Conservation (phyloP, 2,797 vertebrate species). For the Sitta carolinensis region DNA sequence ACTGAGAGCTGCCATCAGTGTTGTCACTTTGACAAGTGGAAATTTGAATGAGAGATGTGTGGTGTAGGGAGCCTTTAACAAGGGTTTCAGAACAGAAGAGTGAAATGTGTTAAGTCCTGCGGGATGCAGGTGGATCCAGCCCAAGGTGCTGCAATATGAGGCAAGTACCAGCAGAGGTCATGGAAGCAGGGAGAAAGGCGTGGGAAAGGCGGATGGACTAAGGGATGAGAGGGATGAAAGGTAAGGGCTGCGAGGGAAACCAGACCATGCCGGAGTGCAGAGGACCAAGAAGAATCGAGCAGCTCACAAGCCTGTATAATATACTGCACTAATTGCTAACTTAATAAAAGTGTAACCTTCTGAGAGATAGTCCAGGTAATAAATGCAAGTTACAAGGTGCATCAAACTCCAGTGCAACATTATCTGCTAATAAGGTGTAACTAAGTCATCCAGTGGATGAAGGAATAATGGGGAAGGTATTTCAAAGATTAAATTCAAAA, state of each 20-base stretch:
- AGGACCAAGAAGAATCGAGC: neutral
- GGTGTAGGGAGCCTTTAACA: neutral
- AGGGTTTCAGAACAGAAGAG: neutral
- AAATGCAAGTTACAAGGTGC: neutral
- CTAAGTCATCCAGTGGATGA: neutral
- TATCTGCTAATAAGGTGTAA: neutral
- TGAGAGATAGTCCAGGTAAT: neutral
- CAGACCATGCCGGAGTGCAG: neutral
- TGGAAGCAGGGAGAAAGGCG: neutral
- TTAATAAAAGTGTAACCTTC: neutral
- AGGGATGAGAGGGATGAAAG: neutral
- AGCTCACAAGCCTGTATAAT: neutral
- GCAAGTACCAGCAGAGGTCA: conserved; percentile 31
- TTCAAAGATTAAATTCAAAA: neutral
- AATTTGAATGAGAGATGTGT: neutral
- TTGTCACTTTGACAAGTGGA: neutral
- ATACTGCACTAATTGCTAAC: neutral
- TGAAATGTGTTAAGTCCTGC: neutral
- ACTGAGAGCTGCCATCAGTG: neutral
- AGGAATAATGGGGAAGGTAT: neutral
- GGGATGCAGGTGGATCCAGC: neutral
- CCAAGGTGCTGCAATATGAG: neutral
- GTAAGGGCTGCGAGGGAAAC: neutral
- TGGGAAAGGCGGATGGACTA: neutral
- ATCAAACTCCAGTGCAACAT: neutral